Conservation (phyloP, 2,888 invertebrate species). For the Drosophila vallismaia region DNA sequence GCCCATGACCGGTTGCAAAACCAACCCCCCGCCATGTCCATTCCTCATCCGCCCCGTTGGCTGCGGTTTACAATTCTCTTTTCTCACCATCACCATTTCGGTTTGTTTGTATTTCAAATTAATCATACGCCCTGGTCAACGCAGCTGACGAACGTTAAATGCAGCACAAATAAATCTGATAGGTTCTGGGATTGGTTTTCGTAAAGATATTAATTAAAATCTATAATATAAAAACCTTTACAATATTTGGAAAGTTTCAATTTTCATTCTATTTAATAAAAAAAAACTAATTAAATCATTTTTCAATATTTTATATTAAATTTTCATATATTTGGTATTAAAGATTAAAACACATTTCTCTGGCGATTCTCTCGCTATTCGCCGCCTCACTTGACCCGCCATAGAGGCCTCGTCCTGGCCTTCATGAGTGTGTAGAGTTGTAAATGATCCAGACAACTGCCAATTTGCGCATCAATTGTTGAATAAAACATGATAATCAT, state of each 20-base stretch:
- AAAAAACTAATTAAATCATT: no score
- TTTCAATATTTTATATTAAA: neutral
- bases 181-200: slow-evolving; percentile 52
- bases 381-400: slow-evolving; percentile 25
- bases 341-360: slow-evolving; percentile 14
- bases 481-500: slow-evolving; percentile 80
- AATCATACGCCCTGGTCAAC: slow-evolving; percentile 69
- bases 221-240: neutral
- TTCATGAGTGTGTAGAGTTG: slow-evolving; percentile 67
- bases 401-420: slow-evolving; percentile 18
- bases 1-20: slow-evolving; percentile 34
- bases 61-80: slow-evolving; percentile 59
- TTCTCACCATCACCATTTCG: slow-evolving; percentile 41
- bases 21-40: slow-evolving; percentile 8
- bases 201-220: neutral
- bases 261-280: no score
- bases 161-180: slow-evolving; percentile 46
- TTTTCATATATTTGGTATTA: neutral
- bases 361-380: slow-evolving; percentile 3
- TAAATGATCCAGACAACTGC: slow-evolving; percentile 80
- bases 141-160: slow-evolving; percentile 37
- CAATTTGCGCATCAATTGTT: slow-evolving; percentile 80
- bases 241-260: no score
- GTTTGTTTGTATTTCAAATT: slow-evolving; percentile 77
- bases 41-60: slow-evolving; percentile 41